A percentile compares a stretch with the other conserved stretches of the same genome.
phyloP scores from a whole-genome alignment of 2,797 vertebrate genomes.

The Microcaecilia unicolor region DNA sequence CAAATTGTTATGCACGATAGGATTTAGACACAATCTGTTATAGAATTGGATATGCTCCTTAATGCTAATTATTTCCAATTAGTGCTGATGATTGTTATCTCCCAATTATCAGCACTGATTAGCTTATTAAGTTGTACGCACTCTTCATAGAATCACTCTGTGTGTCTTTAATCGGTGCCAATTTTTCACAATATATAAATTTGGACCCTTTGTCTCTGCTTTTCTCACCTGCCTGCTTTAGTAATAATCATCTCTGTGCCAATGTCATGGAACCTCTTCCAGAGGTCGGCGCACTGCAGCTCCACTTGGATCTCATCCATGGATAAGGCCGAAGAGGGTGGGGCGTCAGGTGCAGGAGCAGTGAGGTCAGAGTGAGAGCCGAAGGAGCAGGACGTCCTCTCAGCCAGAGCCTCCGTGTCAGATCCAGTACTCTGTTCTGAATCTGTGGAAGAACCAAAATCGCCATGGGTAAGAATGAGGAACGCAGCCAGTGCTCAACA shows the following conservation, averaged over 20 bases:
- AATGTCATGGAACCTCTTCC: constrained; percentile 97
- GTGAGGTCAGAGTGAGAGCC: constrained; percentile 72
- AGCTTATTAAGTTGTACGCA: too few relatives aligned
- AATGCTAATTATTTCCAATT: too few relatives aligned
- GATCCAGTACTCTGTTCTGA: constrained; percentile 91
- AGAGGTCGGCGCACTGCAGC: constrained; percentile 91
- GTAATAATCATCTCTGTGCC: constrained; percentile 99
- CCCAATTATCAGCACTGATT: too few relatives aligned
- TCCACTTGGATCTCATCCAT: constrained; percentile 98
- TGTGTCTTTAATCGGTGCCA: too few relatives aligned
- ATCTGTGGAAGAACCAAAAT: constrained; percentile 52
- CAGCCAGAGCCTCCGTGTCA: constrained; percentile 81
- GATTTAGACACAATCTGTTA: too few relatives aligned
- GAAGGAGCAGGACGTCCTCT: constrained; percentile 88
- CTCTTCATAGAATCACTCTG: too few relatives aligned
- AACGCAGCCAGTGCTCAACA: too few relatives aligned
- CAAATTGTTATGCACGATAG: too few relatives aligned
- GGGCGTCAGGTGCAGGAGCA: constrained; percentile 61
- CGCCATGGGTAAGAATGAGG: background rate
- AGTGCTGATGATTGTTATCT: too few relatives aligned
- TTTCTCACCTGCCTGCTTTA: constrained; percentile 91
- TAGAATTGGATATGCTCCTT: too few relatives aligned
- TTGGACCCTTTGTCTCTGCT: too few relatives aligned
- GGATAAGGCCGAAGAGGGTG: constrained; percentile 69
- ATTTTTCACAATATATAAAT: too few relatives aligned